Conservation (phyloP, 2,113 vertebrate species). For the Turdus rufiventris region DNA sequence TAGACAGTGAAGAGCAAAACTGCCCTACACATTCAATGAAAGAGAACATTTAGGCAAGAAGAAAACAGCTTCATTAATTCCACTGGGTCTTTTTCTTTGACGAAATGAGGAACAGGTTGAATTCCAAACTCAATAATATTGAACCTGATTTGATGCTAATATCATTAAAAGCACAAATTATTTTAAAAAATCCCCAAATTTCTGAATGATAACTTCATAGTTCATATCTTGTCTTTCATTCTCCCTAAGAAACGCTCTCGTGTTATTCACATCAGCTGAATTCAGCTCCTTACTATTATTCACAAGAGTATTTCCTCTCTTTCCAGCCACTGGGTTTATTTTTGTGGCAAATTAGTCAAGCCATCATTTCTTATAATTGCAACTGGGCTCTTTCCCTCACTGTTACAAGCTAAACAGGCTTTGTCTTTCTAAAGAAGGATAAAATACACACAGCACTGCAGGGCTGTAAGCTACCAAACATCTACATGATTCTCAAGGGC, state of each 20-base stretch:
- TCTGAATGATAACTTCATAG: not conserved
- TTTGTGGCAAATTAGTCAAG: constrained; percentile 13
- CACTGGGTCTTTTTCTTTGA: not conserved
- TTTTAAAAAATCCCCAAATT: not conserved
- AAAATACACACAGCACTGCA: not conserved
- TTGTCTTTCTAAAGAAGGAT: not conserved
- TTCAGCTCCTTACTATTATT: constrained; percentile 32
- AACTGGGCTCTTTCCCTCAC: not conserved
- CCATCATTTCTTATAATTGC: not conserved
- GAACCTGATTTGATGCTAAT: not conserved
- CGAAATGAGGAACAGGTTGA: not conserved
- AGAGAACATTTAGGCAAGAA: not conserved
- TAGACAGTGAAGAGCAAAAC: not conserved
- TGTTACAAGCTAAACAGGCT: not conserved
- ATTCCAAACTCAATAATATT: not conserved
- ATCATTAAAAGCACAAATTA: not conserved
- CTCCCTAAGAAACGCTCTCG: not conserved
- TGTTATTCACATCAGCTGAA: constrained; percentile 7
- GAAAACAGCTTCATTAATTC: not conserved
- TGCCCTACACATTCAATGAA: not conserved
- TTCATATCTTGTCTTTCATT: not conserved
- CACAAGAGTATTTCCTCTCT: not conserved
- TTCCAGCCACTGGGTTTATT: constrained; percentile 5
- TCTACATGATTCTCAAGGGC: not conserved
- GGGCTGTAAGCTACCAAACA: not conserved